A percentile compares a stretch with the other conserved stretches of the same genome.
These are phyloP conservation scores for Myoxocephalus aenaeus DNA, from an alignment of 2,797 vertebrate species.

Conservation along the genomic window DNA sequence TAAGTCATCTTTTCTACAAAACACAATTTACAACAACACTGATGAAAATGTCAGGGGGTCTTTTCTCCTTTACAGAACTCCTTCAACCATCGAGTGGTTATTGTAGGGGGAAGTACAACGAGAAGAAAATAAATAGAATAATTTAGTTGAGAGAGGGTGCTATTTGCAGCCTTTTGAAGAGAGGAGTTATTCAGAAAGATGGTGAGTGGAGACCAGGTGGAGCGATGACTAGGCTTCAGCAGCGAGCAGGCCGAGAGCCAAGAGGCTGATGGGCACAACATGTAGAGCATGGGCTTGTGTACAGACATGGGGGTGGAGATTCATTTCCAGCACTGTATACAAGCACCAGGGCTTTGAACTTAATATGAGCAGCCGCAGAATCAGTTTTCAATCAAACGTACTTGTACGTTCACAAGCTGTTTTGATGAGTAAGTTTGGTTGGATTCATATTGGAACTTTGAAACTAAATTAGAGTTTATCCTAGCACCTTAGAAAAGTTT, in stretches of 20 bases:
- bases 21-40: not conserved
- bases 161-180: conserved; percentile 59
- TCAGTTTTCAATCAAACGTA: conserved; percentile 56
- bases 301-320: conserved; percentile 46
- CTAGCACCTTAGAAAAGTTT: conserved; percentile 23
- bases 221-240: conserved; percentile 47
- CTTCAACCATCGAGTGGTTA: conserved; percentile 3
- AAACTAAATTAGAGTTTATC: conserved; percentile 26
- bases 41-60: conserved; percentile 9
- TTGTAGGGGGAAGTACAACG: conserved; percentile 18
- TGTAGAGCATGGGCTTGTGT: conserved; percentile 42
- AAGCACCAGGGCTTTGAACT: conserved; percentile 39
- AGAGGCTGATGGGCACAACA: conserved; percentile 52
- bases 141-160: conserved; percentile 41
- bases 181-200: conserved; percentile 54
- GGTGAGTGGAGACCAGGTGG: conserved; percentile 66
- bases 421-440: conserved; percentile 51
- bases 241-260: conserved; percentile 56
- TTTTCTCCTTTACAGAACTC: conserved; percentile 19
- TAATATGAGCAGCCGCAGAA: conserved; percentile 14
- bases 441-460: conserved; percentile 35
- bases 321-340: conserved; percentile 36
- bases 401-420: conserved; percentile 55
- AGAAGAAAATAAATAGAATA: conserved; percentile 36
- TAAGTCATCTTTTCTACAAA: not conserved